phyloP scores from a whole-genome alignment of 1,140 invertebrate genomes.

The Drosophila auraria region DNA sequence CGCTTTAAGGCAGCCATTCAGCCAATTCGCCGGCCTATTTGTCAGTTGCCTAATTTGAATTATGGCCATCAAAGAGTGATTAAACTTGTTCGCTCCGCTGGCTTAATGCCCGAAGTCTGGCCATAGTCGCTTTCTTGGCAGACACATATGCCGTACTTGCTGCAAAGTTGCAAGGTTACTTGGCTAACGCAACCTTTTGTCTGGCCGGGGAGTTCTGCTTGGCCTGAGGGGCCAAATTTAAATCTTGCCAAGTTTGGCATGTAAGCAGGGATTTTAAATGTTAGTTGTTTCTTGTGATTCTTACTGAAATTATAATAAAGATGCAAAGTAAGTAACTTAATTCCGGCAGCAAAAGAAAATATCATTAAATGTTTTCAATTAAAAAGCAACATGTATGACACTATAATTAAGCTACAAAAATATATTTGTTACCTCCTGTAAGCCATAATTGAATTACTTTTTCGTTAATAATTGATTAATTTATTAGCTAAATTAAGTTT shows the following conservation, averaged over 20 bases:
- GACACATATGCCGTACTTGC: slow-evolving; percentile 37
- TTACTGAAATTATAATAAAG: neutral
- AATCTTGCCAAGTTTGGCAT: slow-evolving; percentile 7
- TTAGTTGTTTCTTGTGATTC: neutral
- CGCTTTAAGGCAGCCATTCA: slow-evolving; percentile 57
- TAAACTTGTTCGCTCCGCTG: slow-evolving; percentile 68
- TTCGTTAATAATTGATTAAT: no score
- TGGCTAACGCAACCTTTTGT: slow-evolving; percentile 26
- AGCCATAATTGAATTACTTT: no score
- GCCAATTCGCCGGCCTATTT: slow-evolving; percentile 61
- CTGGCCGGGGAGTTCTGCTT: neutral
- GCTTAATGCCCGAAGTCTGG: slow-evolving; percentile 51
- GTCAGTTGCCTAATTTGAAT: slow-evolving; percentile 78
- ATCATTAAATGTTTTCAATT: no score
- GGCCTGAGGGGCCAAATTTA: neutral
- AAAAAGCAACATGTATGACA: no score
- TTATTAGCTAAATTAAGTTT: no score
- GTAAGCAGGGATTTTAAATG: neutral
- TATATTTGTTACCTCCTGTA: no score
- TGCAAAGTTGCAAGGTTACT: slow-evolving; percentile 32
- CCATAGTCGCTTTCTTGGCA: slow-evolving; percentile 56
- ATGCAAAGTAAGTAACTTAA: no score
- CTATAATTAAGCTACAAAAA: no score
- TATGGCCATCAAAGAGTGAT: slow-evolving; percentile 78
- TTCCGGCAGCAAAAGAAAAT: no score